phyloP scores from a whole-genome alignment of 2,113 vertebrate genomes.

The Naja naja region DNA sequence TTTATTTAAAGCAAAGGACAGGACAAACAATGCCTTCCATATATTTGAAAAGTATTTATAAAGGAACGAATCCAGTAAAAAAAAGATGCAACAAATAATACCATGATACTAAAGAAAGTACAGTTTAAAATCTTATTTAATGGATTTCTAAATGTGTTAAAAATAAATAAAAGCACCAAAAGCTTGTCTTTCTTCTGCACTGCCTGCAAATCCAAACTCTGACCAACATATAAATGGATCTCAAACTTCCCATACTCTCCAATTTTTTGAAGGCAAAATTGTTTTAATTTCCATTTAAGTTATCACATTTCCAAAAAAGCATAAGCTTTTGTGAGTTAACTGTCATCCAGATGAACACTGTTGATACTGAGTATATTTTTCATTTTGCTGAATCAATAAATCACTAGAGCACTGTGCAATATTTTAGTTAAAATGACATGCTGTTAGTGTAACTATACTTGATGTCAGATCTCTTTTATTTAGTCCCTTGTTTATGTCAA shows the following conservation, averaged over 20 bases:
- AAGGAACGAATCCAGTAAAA: neutral
- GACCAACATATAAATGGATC: neutral
- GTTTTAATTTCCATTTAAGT: neutral
- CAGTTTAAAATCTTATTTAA: neutral
- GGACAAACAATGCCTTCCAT: neutral
- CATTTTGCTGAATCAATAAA: accelerated
- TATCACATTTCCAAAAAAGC: neutral
- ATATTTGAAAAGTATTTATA: neutral
- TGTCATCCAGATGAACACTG: neutral
- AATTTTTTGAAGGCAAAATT: neutral
- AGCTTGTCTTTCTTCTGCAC: neutral
- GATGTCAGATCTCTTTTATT: constrained; percentile 9
- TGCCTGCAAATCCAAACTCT: neutral
- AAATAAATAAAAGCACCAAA: neutral
- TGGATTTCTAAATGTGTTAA: neutral
- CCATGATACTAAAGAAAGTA: neutral
- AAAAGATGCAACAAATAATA: neutral
- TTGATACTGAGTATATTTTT: neutral
- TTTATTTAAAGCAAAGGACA: constrained; percentile 23
- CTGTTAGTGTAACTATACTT: neutral
- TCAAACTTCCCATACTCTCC: neutral
- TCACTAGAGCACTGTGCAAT: neutral
- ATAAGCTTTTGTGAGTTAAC: neutral
- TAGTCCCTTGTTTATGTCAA: neutral
- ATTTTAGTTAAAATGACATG: constrained; percentile 5